Evolutionary conservation across 1,140 invertebrate species (phyloP), one percentile per base, ranked within the genome.

Genomic region (Megalopta genalis): DNA sequence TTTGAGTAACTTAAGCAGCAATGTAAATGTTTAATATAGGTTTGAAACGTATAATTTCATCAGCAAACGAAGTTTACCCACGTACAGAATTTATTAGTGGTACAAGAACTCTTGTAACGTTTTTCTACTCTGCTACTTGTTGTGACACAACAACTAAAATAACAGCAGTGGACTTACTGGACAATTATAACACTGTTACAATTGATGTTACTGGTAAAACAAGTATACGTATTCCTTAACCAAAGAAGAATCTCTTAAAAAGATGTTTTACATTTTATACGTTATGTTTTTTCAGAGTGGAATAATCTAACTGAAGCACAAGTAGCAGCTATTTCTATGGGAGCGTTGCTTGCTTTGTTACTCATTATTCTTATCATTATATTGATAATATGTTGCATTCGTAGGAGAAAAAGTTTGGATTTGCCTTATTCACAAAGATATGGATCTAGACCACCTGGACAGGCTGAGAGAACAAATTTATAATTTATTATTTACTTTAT

Each of bases 61-160:
- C 91, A 2, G 94, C 95, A 0, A 82, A 87, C 81, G 91, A 93
- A n/a, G 65, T 94, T 49, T 91, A 91, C 77, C 85, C 93, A 74
- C 81, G 91, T 21, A 76, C 87, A 12, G 86, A 88, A 25, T 95
- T 94, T 77, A 93, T 94, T n/a, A 93, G 94, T 5, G 95, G 95
- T 2, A 94, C 94, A 0, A 92, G 93, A 25, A 92, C 93, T 37
- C 92, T 94, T 14, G 90, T 95, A 8, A 92, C 89, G 57, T 94
- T 95, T 23, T 93, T 93, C 12, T 96, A 95, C 85, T 93, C 93
- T 42, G 93, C 95, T 2, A 94, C 93, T 0, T 96, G 95, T 81
- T 96, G 95, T 83, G 90, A 94, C 7, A 94, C 94, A 0, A 89
- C 93, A 37, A 93, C 95, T 2, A 89, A 94, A 39, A 87, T 96